Percentiles rank a stretch among this genome's conserved stretches.
These are phyloP conservation scores for Aporophyla nigra DNA, from an alignment of 2,888 invertebrate species.

Conservation along the genomic window DNA sequence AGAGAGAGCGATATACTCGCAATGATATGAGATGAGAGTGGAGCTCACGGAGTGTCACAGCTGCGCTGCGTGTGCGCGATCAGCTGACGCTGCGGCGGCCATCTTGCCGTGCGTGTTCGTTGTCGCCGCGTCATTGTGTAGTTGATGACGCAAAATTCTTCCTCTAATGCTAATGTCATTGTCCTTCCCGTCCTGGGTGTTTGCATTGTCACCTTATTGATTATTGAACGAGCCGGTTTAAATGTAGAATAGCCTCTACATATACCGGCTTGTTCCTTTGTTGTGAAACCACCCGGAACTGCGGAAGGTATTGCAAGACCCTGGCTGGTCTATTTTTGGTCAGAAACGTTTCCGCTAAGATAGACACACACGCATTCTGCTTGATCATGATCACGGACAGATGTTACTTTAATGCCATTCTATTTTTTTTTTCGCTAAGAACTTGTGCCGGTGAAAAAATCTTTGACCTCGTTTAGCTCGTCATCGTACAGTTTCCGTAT, in stretches of 20 bases:
- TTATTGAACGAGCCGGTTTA: constrained; percentile 58
- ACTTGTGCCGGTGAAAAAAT: constrained; percentile 72
- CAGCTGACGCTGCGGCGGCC: constrained; percentile 89
- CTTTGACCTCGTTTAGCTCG: constrained; percentile 76
- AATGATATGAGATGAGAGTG: constrained; percentile 68
- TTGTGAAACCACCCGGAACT: constrained; percentile 83
- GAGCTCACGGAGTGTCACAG: constrained; percentile 75
- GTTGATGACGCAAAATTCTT: constrained; percentile 84
- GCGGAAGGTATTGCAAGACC: constrained; percentile 84
- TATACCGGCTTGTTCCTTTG: constrained; percentile 74
- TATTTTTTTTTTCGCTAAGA: constrained; percentile 65
- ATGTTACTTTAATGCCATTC: constrained; percentile 67
- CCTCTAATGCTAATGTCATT: constrained; percentile 87
- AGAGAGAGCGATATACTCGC: constrained; percentile 83
- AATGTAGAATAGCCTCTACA: constrained; percentile 62
- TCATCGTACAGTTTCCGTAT: constrained; percentile 74
- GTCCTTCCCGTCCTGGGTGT: constrained; percentile 79
- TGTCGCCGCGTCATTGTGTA: constrained; percentile 87
- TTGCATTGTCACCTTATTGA: constrained; percentile 74
- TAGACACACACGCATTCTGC: constrained; percentile 69
- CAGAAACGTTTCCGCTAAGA: constrained; percentile 81
- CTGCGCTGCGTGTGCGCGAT: constrained; percentile 88
- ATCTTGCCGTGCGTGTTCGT: constrained; percentile 87
- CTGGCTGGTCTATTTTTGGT: constrained; percentile 88
- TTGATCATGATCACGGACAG: constrained; percentile 58